A percentile compares a stretch with the other conserved stretches of the same genome.
These are phyloP conservation scores for Lacerta agilis DNA, from an alignment of 2,797 vertebrate genomes.

Conservation along the genomic window DNA sequence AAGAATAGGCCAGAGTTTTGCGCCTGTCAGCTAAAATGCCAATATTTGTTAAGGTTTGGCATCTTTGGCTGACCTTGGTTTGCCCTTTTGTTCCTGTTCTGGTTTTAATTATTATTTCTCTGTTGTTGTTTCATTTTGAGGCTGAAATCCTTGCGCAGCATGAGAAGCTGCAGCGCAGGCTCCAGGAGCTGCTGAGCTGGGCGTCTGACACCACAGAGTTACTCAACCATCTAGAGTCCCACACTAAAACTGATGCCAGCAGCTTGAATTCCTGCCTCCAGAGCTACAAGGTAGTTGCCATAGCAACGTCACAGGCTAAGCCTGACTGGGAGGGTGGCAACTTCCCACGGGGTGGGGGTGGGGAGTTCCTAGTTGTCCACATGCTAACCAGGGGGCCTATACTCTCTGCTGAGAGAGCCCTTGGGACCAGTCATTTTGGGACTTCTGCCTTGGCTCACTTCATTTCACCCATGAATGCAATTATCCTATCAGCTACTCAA, in stretches of 20 bases:
- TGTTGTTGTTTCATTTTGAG: constrained; percentile 58
- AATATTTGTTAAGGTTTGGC: neutral
- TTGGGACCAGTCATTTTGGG: neutral
- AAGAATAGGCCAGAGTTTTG: neutral
- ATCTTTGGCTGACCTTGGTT: neutral
- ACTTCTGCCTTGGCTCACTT: neutral
- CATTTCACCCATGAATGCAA: accelerated
- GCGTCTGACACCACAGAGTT: constrained; percentile 55
- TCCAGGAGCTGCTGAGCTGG: constrained; percentile 79
- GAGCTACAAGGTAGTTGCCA: constrained; percentile 79
- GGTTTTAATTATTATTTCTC: neutral
- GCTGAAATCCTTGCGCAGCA: constrained; percentile 67
- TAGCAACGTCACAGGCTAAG: constrained; percentile 51
- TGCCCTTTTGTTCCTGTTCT: neutral
- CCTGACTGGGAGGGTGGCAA: constrained; percentile 10
- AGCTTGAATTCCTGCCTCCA: constrained; percentile 76
- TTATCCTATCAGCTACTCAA: neutral
- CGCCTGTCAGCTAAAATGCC: neutral
- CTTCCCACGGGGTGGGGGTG: neutral
- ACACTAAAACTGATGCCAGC: neutral
- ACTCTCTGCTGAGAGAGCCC: neutral
- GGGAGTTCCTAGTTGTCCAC: constrained; percentile 42
- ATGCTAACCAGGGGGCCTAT: neutral
- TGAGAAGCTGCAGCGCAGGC: constrained; percentile 65
- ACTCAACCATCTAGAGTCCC: constrained; percentile 74